Evolutionary conservation across 2,113 vertebrate genomes (phyloP), one percentile per base, ranked within the genome.

Genomic region (Xenopus laevis): DNA sequence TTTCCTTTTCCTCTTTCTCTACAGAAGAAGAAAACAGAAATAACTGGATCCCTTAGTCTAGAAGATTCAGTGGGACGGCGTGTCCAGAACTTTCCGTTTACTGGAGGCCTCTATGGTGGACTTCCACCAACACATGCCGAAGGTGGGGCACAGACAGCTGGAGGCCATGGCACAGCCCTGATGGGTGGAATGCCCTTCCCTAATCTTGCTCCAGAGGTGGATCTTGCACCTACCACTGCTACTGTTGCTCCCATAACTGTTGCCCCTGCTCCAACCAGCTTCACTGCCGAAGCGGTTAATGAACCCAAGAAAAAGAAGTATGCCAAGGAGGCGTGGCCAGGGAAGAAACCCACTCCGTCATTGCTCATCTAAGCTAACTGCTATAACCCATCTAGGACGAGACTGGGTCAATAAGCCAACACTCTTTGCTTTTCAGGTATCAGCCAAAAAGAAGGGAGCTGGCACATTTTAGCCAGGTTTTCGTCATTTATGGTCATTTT

Each of bases 281-380:
- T 94, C 71, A 89, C 91, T 71, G 90, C 96, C 1, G 97, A 98
- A 89, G 89, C 90, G 77, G 91, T 93, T 87, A 98, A 95, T 2
- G 96, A 98, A 79, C 97, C 97, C 69, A 96, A 97, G 84, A 99
- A 99, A 90, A 99, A 99, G 92, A 99, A 99, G 75, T 98, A 99
- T 0, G 97, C 97, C 77, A 99, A 99, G 90, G 97, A 99, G 81
- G 97, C 97, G 17, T 99, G 97, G 97, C 97, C 96, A 0, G 97
- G 97, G 80, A 99, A 98, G 88, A 99, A 99, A 83, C 97, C 97
- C 13, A 97, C 96, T 33, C 97, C 96, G 0, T 99, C 97, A 78
- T 89, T 99, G 68, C 92, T 99, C 79, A 98, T 99, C 83, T 99
- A 92, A 79, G 23, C 23, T 27, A 4, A 27, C 23, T 27, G 23